Evolutionary conservation across 2,888 invertebrate genomes (phyloP).

Genomic region (Lapara coniferarum): DNA sequence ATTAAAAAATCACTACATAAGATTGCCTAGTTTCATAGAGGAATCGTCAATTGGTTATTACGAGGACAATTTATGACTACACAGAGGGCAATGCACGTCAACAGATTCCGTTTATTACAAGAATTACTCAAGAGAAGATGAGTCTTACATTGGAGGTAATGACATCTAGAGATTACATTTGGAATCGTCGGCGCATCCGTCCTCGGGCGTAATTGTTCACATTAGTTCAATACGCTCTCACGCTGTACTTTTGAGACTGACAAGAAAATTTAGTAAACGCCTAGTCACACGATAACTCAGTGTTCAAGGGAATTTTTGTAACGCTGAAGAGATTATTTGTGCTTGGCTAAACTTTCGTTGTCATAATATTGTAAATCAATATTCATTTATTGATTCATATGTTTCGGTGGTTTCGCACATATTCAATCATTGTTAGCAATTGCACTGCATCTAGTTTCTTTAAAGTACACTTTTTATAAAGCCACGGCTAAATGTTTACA

Average conservation of each 20-base stretch:
- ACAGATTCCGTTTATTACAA: conserved; percentile 28
- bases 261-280: background rate
- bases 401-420: too few species aligned
- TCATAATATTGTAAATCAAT: too few species aligned
- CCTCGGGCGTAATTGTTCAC: conserved; percentile 36
- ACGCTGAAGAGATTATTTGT: too few species aligned
- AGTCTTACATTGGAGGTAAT: conserved; percentile 27
- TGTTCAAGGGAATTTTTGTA: too few species aligned
- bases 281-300: too few species aligned
- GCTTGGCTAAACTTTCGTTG: too few species aligned
- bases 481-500: too few species aligned
- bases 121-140: conserved; percentile 28
- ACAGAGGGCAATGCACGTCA: conserved; percentile 27
- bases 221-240: conserved; percentile 29
- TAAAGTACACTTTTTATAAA: too few species aligned
- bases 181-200: conserved; percentile 34
- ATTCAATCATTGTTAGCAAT: too few species aligned
- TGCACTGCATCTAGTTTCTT: too few species aligned
- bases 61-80: conserved; percentile 15
- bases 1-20: conserved; percentile 12
- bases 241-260: conserved; percentile 28
- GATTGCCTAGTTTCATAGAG: conserved; percentile 1
- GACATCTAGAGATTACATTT: conserved; percentile 28
- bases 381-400: too few species aligned
- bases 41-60: conserved; percentile 16